Evolutionary conservation across 1,140 invertebrate species (phyloP).

Genomic region (Palaemon carinicauda): DNA sequence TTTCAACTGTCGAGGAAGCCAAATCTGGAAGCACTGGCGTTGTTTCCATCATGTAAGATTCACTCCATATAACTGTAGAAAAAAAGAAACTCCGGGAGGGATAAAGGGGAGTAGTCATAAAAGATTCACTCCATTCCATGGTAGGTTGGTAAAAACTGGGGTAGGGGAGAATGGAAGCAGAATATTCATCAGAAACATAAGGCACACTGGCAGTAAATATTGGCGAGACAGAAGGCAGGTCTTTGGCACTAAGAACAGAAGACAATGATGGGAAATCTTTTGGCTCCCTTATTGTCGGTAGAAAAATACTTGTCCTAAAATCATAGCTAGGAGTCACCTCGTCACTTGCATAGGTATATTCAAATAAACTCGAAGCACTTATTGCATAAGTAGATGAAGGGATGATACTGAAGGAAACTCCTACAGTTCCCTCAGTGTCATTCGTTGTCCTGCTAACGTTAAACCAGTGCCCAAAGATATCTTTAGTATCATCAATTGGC

Average conservation of each 20-base stretch:
- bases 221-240: not conserved
- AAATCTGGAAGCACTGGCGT: conserved; percentile 44
- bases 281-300: not conserved
- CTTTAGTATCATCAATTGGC: not conserved
- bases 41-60: conserved; percentile 10
- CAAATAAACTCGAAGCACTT: conserved; percentile 6
- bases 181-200: conserved; percentile 30
- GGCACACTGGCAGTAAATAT: conserved; percentile 24
- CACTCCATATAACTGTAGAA: conserved; percentile 12
- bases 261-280: conserved; percentile 6
- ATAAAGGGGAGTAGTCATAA: not conserved
- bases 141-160: not conserved
- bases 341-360: conserved; percentile 14
- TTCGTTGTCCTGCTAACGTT: not conserved
- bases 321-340: conserved; percentile 17
- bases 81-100: conserved; percentile 4
- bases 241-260: conserved; percentile 49
- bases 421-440: not conserved
- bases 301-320: not conserved
- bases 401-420: not conserved
- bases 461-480: not conserved
- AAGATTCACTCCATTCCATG: conserved; percentile 17
- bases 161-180: not conserved
- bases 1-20: conserved; percentile 27
- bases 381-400: not conserved